Evolutionary conservation across 2,888 invertebrate species (phyloP).

Genomic region (Nephrocerus scutellatus): DNA sequence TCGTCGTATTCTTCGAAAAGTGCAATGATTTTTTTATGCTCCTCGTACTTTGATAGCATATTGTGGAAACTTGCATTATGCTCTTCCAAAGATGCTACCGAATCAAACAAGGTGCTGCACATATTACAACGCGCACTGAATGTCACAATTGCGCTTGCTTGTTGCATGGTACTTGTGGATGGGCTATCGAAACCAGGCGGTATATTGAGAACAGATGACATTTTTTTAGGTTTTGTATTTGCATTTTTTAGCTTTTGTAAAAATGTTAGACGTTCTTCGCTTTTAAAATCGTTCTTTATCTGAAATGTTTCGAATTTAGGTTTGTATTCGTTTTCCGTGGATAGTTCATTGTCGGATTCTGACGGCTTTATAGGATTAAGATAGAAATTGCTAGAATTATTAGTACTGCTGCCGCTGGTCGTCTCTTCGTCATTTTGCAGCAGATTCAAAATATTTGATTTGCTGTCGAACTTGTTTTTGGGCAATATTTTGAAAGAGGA

Average conservation of each 20-base stretch:
- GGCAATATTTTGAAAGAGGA: too few relatives aligned
- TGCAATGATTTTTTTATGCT: constrained; percentile 40
- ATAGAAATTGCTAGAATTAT: too few relatives aligned
- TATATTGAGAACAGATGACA: too few relatives aligned
- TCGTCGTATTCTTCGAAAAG: constrained; percentile 36
- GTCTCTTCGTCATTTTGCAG: too few relatives aligned
- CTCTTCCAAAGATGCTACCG: constrained; percentile 36
- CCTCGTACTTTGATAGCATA: constrained; percentile 14
- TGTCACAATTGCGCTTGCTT: constrained; percentile 15
- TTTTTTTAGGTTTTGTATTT: constrained; percentile 3
- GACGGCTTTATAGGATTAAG: too few relatives aligned
- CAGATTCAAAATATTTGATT: too few relatives aligned
- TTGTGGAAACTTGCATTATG: constrained; percentile 42
- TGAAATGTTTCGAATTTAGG: neutral
- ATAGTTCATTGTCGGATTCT: too few relatives aligned
- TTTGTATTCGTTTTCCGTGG: too few relatives aligned
- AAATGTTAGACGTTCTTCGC: constrained; percentile 30
- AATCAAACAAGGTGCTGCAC: constrained; percentile 38
- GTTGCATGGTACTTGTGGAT: neutral
- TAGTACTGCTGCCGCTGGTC: too few relatives aligned
- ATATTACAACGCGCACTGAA: constrained; percentile 41
- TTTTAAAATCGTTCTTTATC: constrained; percentile 10
- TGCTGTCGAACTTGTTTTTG: too few relatives aligned
- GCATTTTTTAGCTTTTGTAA: constrained; percentile 37
- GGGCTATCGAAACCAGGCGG: neutral